These are phyloP conservation scores for Chaenocephalus aceratus DNA, from an alignment of 2,113 vertebrate species.

Conservation along the genomic window DNA sequence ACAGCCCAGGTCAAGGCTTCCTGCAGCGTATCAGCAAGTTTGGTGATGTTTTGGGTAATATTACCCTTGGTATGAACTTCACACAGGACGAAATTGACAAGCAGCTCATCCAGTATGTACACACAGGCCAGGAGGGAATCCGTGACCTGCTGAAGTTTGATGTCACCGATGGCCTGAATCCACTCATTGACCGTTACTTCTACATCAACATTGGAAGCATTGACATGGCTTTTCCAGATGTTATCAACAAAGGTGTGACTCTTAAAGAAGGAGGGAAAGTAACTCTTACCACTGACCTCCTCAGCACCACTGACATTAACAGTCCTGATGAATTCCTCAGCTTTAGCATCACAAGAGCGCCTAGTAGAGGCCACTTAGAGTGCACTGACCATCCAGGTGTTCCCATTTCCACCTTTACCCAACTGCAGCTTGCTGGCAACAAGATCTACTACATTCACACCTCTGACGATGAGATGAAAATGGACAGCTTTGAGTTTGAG, in stretches of 20 bases:
- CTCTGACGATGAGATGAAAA: conserved; percentile 95
- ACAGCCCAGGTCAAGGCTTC: conserved; percentile 90
- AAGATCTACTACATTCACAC: conserved; percentile 97
- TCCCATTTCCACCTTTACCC: conserved; percentile 93
- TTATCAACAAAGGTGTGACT: conserved; percentile 96
- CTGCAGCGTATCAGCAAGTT: conserved; percentile 84
- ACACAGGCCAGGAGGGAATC: conserved; percentile 91
- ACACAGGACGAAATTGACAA: conserved; percentile 93
- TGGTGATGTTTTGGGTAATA: conserved; percentile 86
- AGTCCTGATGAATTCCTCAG: conserved; percentile 95
- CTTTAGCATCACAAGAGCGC: conserved; percentile 94
- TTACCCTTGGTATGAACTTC: conserved; percentile 94
- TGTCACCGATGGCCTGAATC: conserved; percentile 93
- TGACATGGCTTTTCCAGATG: conserved; percentile 94
- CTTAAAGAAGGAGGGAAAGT: conserved; percentile 95
- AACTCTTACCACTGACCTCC: conserved; percentile 94
- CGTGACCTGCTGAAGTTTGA: conserved; percentile 97
- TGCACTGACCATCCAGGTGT: conserved; percentile 89
- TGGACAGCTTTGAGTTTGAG: conserved; percentile 98
- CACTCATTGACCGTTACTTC: conserved; percentile 96
- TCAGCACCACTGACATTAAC: conserved; percentile 96
- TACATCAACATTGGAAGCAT: conserved; percentile 92
- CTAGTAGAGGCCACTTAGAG: conserved; percentile 93
- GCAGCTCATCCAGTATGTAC: conserved; percentile 89
- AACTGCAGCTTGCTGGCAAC: conserved; percentile 95